These are phyloP conservation scores for Venusia cambrica DNA, from an alignment of 2,888 invertebrate genomes.

Conservation along the genomic window DNA sequence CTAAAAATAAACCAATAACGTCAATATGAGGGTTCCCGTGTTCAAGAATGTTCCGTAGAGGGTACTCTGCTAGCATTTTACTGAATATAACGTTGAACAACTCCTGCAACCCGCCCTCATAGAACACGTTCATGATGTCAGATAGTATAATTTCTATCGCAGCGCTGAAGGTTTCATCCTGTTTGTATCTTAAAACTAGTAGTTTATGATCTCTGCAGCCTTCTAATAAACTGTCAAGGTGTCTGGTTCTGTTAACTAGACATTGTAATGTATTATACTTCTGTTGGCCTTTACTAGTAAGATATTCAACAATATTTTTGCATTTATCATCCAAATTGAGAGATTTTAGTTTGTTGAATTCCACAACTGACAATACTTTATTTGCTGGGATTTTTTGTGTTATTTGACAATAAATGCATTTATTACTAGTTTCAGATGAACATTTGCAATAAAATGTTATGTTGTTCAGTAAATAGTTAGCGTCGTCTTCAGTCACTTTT, in stretches of 20 bases:
- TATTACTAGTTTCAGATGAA: not conserved
- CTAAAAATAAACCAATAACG: conserved; percentile 4
- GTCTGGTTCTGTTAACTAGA: conserved; percentile 9
- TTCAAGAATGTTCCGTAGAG: conserved; percentile 9
- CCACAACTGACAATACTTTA: not conserved
- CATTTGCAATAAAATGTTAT: conserved; percentile 6
- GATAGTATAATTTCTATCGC: conserved; percentile 9
- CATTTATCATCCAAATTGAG: conserved; percentile 5
- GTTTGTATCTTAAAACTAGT: conserved; percentile 9
- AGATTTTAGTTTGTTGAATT: conserved; percentile 1
- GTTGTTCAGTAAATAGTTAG: conserved; percentile 4
- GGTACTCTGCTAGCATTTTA: conserved; percentile 8
- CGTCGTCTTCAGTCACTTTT: conserved; percentile 7
- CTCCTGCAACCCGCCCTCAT: conserved; percentile 4
- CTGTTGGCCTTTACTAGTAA: not conserved
- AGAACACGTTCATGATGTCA: conserved; percentile 12
- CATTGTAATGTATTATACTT: conserved; percentile 9
- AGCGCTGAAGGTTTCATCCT: conserved; percentile 6
- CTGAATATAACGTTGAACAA: conserved; percentile 6
- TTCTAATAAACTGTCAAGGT: conserved; percentile 2
- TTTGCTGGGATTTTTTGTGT: conserved; percentile 6
- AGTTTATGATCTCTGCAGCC: conserved; percentile 5
- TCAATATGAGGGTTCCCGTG: conserved; percentile 13
- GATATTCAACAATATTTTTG: conserved; percentile 6
- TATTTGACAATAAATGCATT: not conserved